Evolutionary conservation across 2,113 vertebrate species (phyloP).

Genomic region (Arenaria interpres): DNA sequence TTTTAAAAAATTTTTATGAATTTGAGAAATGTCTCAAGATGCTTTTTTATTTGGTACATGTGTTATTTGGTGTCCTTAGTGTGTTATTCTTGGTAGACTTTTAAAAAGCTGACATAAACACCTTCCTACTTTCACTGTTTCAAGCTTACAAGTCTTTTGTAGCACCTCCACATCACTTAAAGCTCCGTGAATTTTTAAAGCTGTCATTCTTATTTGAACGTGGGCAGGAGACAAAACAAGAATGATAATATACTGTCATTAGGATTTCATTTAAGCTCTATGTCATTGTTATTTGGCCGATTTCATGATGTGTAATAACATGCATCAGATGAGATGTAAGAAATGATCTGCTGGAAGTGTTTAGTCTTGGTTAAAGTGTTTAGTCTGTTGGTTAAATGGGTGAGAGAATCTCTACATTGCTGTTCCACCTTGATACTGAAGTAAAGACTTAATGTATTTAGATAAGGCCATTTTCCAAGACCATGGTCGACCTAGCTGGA

Average conservation of each 20-base stretch:
- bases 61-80: not conserved
- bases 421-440: not conserved
- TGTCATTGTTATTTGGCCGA: not conserved
- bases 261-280: not conserved
- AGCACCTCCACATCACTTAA: not conserved
- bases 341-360: not conserved
- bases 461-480: not conserved
- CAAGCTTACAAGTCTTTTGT: not conserved
- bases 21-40: not conserved
- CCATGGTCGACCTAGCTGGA: not conserved
- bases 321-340: not conserved
- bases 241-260: not conserved
- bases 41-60: not conserved
- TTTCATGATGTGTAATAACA: fast-evolving
- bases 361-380: not conserved
- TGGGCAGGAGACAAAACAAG: not conserved
- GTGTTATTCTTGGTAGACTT: not conserved
- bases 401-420: not conserved
- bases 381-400: not conserved
- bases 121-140: not conserved
- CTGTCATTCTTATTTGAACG: not conserved
- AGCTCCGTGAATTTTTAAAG: not conserved
- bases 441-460: not conserved
- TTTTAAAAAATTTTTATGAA: not conserved
- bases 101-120: not conserved